Percentiles rank a stretch among this genome's conserved stretches.
These are phyloP conservation scores for Coptotermes formosanus DNA, from an alignment of 1,140 invertebrate species.

Conservation along the genomic window DNA sequence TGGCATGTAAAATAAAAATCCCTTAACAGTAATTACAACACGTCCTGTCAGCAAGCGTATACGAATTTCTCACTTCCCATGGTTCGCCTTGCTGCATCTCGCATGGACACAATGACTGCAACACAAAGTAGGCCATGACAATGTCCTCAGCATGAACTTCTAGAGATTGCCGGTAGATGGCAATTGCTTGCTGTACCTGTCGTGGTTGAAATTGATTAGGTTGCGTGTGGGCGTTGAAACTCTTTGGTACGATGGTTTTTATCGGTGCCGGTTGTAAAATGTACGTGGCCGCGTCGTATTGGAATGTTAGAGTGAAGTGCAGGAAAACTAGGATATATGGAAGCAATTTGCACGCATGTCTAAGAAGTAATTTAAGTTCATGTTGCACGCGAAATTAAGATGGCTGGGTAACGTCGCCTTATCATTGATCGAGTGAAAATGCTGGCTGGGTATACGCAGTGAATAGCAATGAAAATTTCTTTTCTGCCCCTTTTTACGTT, in stretches of 20 bases:
- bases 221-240: not conserved
- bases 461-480: not conserved
- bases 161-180: not conserved
- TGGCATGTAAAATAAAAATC: too few relatives aligned
- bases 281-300: not conserved
- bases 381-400: not conserved
- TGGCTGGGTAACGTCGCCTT: not conserved
- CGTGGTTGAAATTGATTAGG: not conserved
- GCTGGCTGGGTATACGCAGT: not conserved
- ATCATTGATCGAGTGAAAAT: slow-evolving; percentile 12
- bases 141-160: not conserved
- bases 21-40: too few relatives aligned
- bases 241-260: not conserved
- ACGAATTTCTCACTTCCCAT: too few relatives aligned
- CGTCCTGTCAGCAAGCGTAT: too few relatives aligned
- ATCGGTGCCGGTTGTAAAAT: slow-evolving; percentile 6
- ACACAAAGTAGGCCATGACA: not conserved
- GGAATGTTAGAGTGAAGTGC: not conserved
- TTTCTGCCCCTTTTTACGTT: not conserved
- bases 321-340: not conserved
- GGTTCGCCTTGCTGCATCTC: too few relatives aligned
- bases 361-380: not conserved
- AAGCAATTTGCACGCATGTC: not conserved
- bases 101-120: too few relatives aligned
- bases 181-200: not conserved